A percentile compares a stretch with the other conserved stretches of the same genome.
Conservation (phyloP, 2,113 vertebrate species). For the Cochlearius cochlearius region DNA sequence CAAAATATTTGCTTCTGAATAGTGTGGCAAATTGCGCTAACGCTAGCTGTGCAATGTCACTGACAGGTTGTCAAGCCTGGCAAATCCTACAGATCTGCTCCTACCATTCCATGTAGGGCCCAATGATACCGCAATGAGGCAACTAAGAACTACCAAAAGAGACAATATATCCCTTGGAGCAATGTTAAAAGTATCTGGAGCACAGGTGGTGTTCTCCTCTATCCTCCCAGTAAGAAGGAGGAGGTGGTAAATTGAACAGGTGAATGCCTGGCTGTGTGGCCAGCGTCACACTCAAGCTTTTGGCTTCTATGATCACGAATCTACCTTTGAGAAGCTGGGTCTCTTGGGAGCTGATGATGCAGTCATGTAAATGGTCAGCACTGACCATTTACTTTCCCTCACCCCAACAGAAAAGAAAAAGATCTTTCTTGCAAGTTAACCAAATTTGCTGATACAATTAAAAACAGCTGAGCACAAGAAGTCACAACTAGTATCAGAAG, state of each 20-base stretch:
- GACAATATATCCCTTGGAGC: background rate
- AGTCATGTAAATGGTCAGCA: background rate
- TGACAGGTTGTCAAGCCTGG: background rate
- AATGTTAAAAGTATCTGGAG: background rate
- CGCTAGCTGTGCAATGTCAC: fast-evolving
- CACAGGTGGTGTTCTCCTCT: background rate
- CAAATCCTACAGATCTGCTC: background rate
- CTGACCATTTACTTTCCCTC: background rate
- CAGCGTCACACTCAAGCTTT: background rate
- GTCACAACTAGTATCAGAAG: background rate
- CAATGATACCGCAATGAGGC: background rate
- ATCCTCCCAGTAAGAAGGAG: background rate
- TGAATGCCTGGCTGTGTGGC: background rate
- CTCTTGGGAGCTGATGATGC: background rate
- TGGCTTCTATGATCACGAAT: background rate
- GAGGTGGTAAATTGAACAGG: background rate
- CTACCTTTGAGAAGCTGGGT: background rate
- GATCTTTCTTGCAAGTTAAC: background rate
- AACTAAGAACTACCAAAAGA: background rate
- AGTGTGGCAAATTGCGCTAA: background rate
- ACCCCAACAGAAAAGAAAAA: background rate
- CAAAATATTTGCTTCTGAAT: background rate
- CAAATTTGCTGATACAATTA: background rate
- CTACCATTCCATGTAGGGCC: background rate
- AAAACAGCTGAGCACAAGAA: background rate